Base-by-base conservation (phyloP, 2,113 vertebrate species). In the Oreochromis aureus region DNA sequence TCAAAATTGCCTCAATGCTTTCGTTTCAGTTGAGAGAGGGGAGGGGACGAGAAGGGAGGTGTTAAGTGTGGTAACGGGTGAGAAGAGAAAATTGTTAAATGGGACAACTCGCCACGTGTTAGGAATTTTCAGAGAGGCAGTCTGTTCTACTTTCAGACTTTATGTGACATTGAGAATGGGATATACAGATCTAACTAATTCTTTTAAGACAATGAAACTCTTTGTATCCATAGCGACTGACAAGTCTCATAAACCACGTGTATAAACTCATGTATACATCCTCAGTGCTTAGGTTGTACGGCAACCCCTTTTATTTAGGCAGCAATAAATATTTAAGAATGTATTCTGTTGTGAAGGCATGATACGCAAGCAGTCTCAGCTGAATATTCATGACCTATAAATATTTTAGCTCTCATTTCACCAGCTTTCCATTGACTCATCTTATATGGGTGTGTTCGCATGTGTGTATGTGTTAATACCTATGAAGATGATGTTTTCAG, bases 361-460 rank as follows among this genome's bases (percentile, higher is more conserved):
- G 89, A 93, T 90, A 93, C 87, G 91, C 93, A 93, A 92, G 87
- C 88, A 89, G 83, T 90, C 89, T 95, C 78, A 86, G 86, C 91
- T 95, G 92, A 95, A 95, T 96, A 96, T 95, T 95, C 94, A 96
- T 94, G 89, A 84, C 82, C 61, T 82, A 96, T 96, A 94, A 96
- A 96, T 96, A 96, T 94, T 96, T 96, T 86, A 96, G 78, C 82
- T 89, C 78, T 90, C 86, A 91, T 93, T 94, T 90, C 91, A 92
- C 83, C 73, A 80, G 86, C 82, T 84, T 86, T 55, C 81, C 84
- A 89, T 93, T 90, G 91, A 91, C 86, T 93, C 79, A 66, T 89
- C 76, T 19, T 56, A 73, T 81, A 80, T 85, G 46, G 41, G 2
- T 86, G 59, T 59, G 69, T 86, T 46, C 9, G 15, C 41, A 18